phyloP scores from a whole-genome alignment of 2,113 vertebrate genomes.

The Dicerorhinus sumatrensis region DNA sequence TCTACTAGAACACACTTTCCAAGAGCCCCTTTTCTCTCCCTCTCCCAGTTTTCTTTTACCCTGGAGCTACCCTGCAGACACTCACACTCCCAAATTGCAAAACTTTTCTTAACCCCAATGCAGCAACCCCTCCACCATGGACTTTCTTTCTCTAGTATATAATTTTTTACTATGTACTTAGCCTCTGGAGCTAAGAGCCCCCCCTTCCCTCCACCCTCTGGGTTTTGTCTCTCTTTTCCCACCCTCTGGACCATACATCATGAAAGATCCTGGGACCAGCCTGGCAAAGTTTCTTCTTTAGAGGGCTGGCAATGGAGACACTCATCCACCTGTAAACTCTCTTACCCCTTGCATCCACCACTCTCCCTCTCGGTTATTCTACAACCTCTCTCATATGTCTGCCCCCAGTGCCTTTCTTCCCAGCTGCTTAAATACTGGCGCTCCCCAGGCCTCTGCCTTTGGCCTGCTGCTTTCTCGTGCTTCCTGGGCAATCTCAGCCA shows the following conservation, averaged over 20 bases:
- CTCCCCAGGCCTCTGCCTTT: not conserved
- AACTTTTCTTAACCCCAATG: not conserved
- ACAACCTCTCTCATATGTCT: not conserved
- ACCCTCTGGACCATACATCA: not conserved
- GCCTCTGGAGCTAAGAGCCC: not conserved
- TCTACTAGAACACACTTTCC: not conserved
- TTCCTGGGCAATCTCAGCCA: not conserved
- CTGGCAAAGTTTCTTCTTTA: not conserved
- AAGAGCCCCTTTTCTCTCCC: not conserved
- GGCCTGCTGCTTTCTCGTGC: not conserved
- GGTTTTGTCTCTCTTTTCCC: not conserved
- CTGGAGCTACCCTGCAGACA: not conserved
- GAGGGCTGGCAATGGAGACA: not conserved
- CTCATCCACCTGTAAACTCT: not conserved
- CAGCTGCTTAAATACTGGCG: not conserved
- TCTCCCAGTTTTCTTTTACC: not conserved
- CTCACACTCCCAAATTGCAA: not conserved
- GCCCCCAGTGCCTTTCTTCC: not conserved
- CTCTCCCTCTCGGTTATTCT: not conserved
- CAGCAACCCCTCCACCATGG: too few species aligned
- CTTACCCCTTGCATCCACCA: not conserved
- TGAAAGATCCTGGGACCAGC: not conserved
- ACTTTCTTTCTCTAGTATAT: not conserved
- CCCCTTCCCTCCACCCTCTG: not conserved
- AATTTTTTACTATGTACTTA: not conserved